Evolutionary conservation across 2,797 vertebrate species (phyloP).

Genomic region (Rhinoraja longicauda): DNA sequence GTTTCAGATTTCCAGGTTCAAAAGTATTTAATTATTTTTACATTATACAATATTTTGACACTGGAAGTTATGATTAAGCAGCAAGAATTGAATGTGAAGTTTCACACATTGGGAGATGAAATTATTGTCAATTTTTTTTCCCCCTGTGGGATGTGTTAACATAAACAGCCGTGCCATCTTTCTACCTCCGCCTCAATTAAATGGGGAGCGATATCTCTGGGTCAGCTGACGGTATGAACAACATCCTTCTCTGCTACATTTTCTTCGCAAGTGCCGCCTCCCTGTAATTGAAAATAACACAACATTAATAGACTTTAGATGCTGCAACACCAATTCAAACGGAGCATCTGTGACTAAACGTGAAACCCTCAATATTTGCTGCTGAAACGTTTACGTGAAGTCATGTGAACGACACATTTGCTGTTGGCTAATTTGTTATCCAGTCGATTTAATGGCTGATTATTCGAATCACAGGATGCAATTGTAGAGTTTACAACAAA

Average conservation of each 20-base stretch:
- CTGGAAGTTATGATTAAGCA: background rate
- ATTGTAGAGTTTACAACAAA: background rate
- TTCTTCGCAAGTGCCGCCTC: background rate
- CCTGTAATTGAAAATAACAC: background rate
- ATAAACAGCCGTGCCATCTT: background rate
- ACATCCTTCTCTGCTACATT: background rate
- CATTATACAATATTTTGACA: background rate
- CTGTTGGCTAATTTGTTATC: background rate
- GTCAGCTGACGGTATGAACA: background rate
- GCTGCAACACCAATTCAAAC: background rate
- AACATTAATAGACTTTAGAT: background rate
- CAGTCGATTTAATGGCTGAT: background rate
- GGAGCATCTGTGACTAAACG: background rate
- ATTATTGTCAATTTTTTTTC: background rate
- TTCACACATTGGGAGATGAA: background rate
- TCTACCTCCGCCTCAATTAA: background rate
- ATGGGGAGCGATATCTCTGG: background rate
- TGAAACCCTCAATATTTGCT: background rate
- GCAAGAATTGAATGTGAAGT: background rate
- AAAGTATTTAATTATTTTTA: too few species aligned
- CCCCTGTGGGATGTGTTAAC: background rate
- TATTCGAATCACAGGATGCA: background rate
- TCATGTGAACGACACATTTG: background rate
- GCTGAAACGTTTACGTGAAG: background rate
- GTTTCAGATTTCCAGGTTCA: background rate